These are phyloP conservation scores for Hypomesus transpacificus DNA, from an alignment of 2,113 vertebrate genomes.

Conservation along the genomic window DNA sequence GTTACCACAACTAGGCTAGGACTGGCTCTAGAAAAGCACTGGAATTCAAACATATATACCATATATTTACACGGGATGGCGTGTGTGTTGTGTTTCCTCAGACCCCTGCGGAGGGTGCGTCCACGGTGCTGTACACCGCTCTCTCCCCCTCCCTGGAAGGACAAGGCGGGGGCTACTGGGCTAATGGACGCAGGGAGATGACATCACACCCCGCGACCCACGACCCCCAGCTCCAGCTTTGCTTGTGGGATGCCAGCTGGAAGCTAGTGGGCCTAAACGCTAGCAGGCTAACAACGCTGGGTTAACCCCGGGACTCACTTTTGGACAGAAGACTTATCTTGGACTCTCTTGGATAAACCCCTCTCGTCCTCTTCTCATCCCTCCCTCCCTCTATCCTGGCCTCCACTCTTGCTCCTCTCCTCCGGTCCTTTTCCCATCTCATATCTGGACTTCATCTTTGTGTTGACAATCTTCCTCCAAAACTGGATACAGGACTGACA, in stretches of 20 bases:
- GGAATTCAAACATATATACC: too few species aligned
- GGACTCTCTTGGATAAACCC: not conserved
- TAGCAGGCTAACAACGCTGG: constrained; percentile 1
- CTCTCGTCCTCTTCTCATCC: constrained; percentile 2
- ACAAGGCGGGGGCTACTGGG: constrained; percentile 57
- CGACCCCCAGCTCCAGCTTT: constrained; percentile 52
- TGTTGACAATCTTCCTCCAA: constrained; percentile 31
- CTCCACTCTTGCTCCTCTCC: not conserved
- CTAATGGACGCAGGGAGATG: constrained; percentile 48
- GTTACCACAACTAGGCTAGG: too few species aligned
- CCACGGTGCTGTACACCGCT: constrained; percentile 48
- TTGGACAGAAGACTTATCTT: not conserved
- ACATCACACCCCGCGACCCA: constrained; percentile 43
- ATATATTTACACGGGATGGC: not conserved
- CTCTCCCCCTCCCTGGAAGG: constrained; percentile 59
- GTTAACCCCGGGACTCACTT: not conserved
- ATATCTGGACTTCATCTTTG: constrained; percentile 25
- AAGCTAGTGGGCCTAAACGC: constrained; percentile 41
- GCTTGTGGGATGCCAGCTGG: constrained; percentile 61
- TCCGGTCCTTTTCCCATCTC: constrained; percentile 17
- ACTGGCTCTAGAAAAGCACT: too few species aligned
- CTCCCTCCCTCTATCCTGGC: not conserved
- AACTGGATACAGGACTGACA: constrained; percentile 3
- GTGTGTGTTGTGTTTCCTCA: constrained; percentile 26
- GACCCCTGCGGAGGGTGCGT: constrained; percentile 62